Percentiles rank a stretch among this genome's conserved stretches.
These are phyloP conservation scores for Mugil cephalus DNA, from an alignment of 2,113 vertebrate genomes.

Conservation along the genomic window DNA sequence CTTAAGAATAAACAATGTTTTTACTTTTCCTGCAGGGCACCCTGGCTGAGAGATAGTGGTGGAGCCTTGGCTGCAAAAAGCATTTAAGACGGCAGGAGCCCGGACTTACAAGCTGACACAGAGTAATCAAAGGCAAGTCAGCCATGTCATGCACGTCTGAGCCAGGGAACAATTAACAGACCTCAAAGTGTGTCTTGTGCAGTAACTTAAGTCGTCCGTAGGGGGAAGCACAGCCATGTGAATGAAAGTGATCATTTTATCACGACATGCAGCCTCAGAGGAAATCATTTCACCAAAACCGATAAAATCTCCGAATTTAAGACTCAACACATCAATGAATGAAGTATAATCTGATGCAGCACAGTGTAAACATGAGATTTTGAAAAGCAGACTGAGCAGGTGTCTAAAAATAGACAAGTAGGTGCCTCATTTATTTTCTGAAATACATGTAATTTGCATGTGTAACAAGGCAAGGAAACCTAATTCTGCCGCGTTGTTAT, in stretches of 20 bases:
- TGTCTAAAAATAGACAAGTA: conserved; percentile 30
- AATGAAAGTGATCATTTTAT: conserved; percentile 22
- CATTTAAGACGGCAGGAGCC: conserved; percentile 23
- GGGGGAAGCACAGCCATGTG: conserved; percentile 73
- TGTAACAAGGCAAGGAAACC: conserved; percentile 47
- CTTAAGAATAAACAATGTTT: conserved; percentile 61
- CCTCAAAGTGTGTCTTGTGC: conserved; percentile 24
- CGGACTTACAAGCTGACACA: conserved; percentile 7
- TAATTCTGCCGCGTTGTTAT: conserved; percentile 27
- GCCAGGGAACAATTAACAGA: conserved; percentile 29
- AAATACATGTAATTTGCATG: conserved; percentile 41
- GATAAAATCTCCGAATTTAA: conserved; percentile 2
- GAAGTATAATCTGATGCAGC: not conserved
- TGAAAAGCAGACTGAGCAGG: not conserved
- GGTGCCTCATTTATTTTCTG: conserved; percentile 14
- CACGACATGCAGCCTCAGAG: conserved; percentile 12
- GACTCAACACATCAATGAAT: conserved; percentile 2
- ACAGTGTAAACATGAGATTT: not conserved
- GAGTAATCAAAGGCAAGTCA: conserved; percentile 29
- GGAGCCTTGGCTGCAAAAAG: conserved; percentile 18
- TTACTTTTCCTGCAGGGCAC: conserved; percentile 42
- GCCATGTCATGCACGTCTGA: conserved; percentile 6
- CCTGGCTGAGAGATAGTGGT: conserved; percentile 20
- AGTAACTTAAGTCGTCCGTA: conserved; percentile 42
- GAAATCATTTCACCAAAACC: conserved; percentile 27